Base-by-base conservation (phyloP, 2,888 invertebrate species). In the Mythimna ferrago region DNA sequence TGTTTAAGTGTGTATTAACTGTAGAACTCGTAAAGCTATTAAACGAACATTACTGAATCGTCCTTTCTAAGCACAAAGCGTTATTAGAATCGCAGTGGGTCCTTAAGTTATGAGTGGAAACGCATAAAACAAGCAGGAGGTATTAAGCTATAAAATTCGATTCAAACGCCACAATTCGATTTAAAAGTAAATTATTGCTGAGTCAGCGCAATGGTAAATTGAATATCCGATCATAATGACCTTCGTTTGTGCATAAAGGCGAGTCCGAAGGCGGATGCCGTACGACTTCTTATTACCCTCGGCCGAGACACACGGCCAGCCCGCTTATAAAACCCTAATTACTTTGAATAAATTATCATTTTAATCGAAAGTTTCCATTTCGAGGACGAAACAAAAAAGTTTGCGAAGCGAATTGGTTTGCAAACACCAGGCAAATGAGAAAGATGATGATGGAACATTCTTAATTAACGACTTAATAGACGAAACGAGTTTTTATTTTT, bases 171-270 rank as follows among this genome's bases (percentile, higher is more conserved):
- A 88, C 92, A 91, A 91, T 89, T 91, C 90, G 90, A 93, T 93
- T 93, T 88, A 89, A 92, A 92, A 90, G 87, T 91, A 91, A 93
- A 92, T 94, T 93, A 92, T 92, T 92, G 91, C 89, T 91, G 92
- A 94, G 91, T 93, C 93, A 92, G 91, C 88, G 91, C 90, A 89
- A 89, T 90, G 87, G 90, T 93, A 92, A 94, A 94, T 94, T 94
- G 93, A 94, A 94, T 94, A 94, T 92, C 90, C 90, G 90, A 87
- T 89, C 87, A 89, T 93, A 94, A 93, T 93, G 92, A 93, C 92
- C 93, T 93, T 93, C 93, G 93, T 90, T 93, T 93, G 93, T 92
- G 93, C 91, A 92, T 92, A 92, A 92, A 90, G 89, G 88, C 87
- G 84, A 87, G 90, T 90, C 90, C 87, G 88, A 89, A 89, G 84